Base-by-base conservation (phyloP, 2,113 vertebrate species). In the Chloropsis cyanopogon region DNA sequence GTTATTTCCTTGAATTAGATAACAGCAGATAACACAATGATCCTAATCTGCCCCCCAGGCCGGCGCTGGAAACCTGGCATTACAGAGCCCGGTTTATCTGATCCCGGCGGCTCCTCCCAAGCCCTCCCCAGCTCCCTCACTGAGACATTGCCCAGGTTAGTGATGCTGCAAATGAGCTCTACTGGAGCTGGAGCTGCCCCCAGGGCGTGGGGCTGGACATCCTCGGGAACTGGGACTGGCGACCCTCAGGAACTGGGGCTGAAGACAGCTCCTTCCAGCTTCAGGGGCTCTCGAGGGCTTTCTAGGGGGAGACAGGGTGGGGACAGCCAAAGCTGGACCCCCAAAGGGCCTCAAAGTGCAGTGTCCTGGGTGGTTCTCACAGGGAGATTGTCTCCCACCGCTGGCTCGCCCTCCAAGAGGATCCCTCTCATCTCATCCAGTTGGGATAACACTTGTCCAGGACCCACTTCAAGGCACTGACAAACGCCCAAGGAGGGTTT, bases 1-100 rank as follows among this genome's bases (percentile, higher is more conserved):
- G 94, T 92, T 85, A 93, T 95, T 96, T 91, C 78, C 91, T 90
- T 15, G 88, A 83, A 93, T 93, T 88, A 86, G 94, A 82, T 93
- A 91, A 60, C 78, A 63, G 94, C 13, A 47, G 95, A 95, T 89
- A 96, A 92, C 70, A 54, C 68, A 35, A 35, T 6, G 92, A 96
- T 94, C 72, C 52, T 80, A 77, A 94, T 90, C 88, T 86, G 35
- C 49, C 35, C 47, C 52, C 61, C 56, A 4, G 44, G 29, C 54
- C 9, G 0, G 69, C n/a, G 39, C 88, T 85, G 46, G 59, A 49
- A 89, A 69, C 71, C 84, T 29, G 41, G 57, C 71, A 53, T 83
- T 37, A 37, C 54, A 80, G 57, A 47, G 37, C 68, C 49, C 15
- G 3, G 56, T 25, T 91, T 92, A 91, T 79, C 95, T 39, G 61